A percentile compares a stretch with the other conserved stretches of the same genome.
Conservation (phyloP, 2,113 vertebrate genomes). For the Bubo scandiacus region DNA sequence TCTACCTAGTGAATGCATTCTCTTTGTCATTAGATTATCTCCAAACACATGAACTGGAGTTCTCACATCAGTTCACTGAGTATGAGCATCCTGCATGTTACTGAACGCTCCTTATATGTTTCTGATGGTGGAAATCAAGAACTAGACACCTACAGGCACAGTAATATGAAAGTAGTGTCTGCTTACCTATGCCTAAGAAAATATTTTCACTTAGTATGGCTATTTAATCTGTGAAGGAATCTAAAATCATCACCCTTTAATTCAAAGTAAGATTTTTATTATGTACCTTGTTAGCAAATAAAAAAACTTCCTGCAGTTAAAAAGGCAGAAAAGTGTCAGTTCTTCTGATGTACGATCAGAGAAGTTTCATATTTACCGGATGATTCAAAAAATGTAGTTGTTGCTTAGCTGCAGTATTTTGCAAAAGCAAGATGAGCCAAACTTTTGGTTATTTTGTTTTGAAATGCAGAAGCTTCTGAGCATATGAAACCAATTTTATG, state of each 20-base stretch:
- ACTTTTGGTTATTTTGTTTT: neutral
- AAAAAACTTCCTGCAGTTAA: neutral
- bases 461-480: neutral
- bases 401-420: neutral
- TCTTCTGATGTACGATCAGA: neutral
- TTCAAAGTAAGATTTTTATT: neutral
- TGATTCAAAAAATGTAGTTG: neutral
- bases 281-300: neutral
- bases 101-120: neutral
- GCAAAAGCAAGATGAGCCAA: neutral
- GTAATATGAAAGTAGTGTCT: neutral
- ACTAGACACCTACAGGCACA: neutral
- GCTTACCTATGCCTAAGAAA: neutral
- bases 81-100: accelerated
- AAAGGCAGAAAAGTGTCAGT: neutral
- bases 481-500: neutral
- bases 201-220: neutral
- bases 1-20: neutral
- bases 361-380: neutral
- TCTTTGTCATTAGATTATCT: neutral
- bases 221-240: neutral
- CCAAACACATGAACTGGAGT: neutral
- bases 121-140: neutral
- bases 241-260: neutral
- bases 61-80: neutral